Percentiles rank a stretch among this genome's conserved stretches.
Conservation (phyloP, 1,140 invertebrate species). For the Phthorimaea operculella region DNA sequence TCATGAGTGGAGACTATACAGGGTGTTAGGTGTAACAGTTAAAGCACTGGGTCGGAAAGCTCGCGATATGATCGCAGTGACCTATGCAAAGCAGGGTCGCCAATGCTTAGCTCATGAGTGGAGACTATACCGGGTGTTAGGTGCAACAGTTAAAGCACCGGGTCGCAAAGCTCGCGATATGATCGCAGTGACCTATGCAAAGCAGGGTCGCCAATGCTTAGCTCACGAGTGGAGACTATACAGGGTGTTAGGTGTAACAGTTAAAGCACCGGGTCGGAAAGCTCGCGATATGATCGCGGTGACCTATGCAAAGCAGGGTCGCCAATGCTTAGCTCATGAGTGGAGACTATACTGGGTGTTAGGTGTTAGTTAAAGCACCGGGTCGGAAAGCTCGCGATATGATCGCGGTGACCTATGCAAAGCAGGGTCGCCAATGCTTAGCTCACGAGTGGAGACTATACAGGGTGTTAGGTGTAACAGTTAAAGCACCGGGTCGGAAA, state of each 20-base stretch:
- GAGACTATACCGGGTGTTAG: too few species aligned
- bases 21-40: not conserved
- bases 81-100: slow-evolving; percentile 1
- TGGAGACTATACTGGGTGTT: too few species aligned
- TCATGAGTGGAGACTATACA: too few species aligned
- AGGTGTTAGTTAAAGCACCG: not conserved
- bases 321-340: not conserved
- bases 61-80: slow-evolving; percentile 1
- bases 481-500: not conserved
- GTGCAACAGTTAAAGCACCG: not conserved
- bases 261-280: not conserved
- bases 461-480: not conserved
- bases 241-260: not conserved
- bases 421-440: not conserved
- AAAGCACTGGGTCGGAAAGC: not conserved
- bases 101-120: not conserved
- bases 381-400: not conserved
- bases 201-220: not conserved
- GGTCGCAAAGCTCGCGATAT: not conserved
- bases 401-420: slow-evolving; percentile 3
- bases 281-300: not conserved
- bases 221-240: not conserved
- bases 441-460: not conserved
- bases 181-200: slow-evolving; percentile 4
- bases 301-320: slow-evolving; percentile 1